Evolutionary conservation across 2,888 invertebrate species (phyloP).

Genomic region (Sminthurides aquaticus): DNA sequence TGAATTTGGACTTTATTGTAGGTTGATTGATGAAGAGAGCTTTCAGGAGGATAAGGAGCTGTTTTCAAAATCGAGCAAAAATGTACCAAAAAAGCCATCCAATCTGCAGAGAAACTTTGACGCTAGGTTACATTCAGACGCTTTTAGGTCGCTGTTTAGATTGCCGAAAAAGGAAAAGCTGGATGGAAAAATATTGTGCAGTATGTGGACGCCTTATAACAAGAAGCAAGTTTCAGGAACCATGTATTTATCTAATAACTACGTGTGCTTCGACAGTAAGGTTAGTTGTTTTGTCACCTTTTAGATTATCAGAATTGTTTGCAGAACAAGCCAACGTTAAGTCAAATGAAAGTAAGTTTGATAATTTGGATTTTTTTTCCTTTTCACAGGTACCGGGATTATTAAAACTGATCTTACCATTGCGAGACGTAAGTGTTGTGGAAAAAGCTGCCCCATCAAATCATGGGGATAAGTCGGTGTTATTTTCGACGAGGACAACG

Average conservation of each 20-base stretch:
- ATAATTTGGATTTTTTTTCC: too few relatives aligned
- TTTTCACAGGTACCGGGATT: constrained; percentile 70
- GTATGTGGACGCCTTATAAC: constrained; percentile 90
- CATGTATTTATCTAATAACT: constrained; percentile 86
- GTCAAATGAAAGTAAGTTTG: too few relatives aligned
- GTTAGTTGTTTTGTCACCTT: constrained; percentile 50
- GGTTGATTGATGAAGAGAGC: constrained; percentile 84
- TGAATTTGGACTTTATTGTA: constrained; percentile 46
- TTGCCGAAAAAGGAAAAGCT: constrained; percentile 78
- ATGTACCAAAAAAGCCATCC: constrained; percentile 80
- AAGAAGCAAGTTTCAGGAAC: constrained; percentile 80
- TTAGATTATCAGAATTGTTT: background rate
- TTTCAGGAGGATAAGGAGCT: constrained; percentile 83
- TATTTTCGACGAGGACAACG: constrained; percentile 72
- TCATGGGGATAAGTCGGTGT: constrained; percentile 61
- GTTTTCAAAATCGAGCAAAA: constrained; percentile 73
- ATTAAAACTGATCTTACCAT: constrained; percentile 80
- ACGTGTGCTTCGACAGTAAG: constrained; percentile 90
- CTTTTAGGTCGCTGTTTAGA: constrained; percentile 74
- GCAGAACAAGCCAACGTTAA: background rate
- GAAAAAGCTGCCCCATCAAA: constrained; percentile 67
- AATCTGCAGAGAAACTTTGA: constrained; percentile 91
- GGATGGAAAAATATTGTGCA: constrained; percentile 75
- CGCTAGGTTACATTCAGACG: constrained; percentile 86
- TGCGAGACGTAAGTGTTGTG: constrained; percentile 70